These are phyloP conservation scores for Cairina moschata DNA, from an alignment of 2,113 vertebrate genomes.

Conservation along the genomic window DNA sequence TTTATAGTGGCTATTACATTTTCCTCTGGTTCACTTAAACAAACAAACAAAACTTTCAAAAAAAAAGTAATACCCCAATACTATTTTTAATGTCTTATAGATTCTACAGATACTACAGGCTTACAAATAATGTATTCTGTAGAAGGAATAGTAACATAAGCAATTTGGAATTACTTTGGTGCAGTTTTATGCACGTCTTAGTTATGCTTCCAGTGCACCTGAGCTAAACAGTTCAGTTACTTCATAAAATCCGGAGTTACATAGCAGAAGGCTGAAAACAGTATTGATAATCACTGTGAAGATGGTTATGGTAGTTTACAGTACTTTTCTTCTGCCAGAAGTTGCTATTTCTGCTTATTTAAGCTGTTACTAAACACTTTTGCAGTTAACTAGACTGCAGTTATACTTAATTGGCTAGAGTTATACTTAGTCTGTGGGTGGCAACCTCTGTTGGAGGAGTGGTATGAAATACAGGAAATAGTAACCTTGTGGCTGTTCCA, in stretches of 20 bases:
- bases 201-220: not conserved
- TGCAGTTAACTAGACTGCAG: slow-evolving; percentile 22
- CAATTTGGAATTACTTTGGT: not conserved
- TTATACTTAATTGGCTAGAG: slow-evolving; percentile 36
- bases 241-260: not conserved
- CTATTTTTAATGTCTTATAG: not conserved
- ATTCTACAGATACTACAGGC: not conserved
- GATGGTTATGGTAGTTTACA: not conserved
- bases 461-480: not conserved
- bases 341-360: not conserved
- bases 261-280: not conserved
- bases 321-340: not conserved
- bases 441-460: slow-evolving; percentile 3
- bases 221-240: not conserved
- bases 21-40: not conserved
- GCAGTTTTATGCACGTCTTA: not conserved
- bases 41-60: not conserved
- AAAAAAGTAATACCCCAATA: not conserved
- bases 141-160: not conserved
- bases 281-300: not conserved
- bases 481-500: not conserved
- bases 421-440: slow-evolving; percentile 58
- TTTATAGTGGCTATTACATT: not conserved
- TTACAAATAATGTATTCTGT: not conserved
- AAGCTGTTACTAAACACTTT: slow-evolving; percentile 4